Percentiles rank a stretch among this genome's conserved stretches.
phyloP scores from a whole-genome alignment of 2,888 invertebrate genomes.

The Pheosia tremula region DNA sequence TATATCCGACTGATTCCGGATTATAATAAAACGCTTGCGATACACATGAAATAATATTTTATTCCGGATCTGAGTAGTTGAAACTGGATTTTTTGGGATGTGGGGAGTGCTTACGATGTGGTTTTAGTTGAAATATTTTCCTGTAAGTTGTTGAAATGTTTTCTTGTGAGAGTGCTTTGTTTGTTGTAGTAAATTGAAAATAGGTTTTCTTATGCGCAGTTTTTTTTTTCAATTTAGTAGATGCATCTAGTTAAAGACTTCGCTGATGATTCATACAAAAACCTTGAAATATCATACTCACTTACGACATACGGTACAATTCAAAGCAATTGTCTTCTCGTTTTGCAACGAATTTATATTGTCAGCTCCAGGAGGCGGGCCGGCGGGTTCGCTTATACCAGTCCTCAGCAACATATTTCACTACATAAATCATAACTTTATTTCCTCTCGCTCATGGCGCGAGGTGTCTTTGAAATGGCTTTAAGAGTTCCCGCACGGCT shows the following conservation, averaged over 20 bases:
- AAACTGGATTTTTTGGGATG: background rate
- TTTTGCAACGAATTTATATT: slow-evolving; percentile 63
- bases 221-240: too few species aligned
- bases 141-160: too few species aligned
- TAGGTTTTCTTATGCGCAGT: too few species aligned
- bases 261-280: slow-evolving; percentile 21
- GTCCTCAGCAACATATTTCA: slow-evolving; percentile 75
- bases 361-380: slow-evolving; percentile 58
- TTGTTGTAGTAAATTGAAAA: too few species aligned
- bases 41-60: slow-evolving; percentile 3
- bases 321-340: slow-evolving; percentile 61
- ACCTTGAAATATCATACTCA: slow-evolving; percentile 35
- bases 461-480: slow-evolving; percentile 79
- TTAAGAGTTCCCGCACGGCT: slow-evolving; percentile 69
- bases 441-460: slow-evolving; percentile 77
- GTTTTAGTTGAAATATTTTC: background rate
- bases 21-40: slow-evolving; percentile 6
- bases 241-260: background rate
- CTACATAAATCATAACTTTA: slow-evolving; percentile 83
- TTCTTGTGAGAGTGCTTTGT: too few species aligned
- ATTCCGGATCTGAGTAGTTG: background rate
- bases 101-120: background rate
- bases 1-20: slow-evolving; percentile 10
- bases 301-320: slow-evolving; percentile 37
- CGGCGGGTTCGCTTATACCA: slow-evolving; percentile 52